Percentiles rank a stretch among this genome's conserved stretches.
These are phyloP conservation scores for Sebastes steindachneri DNA, from an alignment of 2,797 vertebrate species.

Conservation along the genomic window DNA sequence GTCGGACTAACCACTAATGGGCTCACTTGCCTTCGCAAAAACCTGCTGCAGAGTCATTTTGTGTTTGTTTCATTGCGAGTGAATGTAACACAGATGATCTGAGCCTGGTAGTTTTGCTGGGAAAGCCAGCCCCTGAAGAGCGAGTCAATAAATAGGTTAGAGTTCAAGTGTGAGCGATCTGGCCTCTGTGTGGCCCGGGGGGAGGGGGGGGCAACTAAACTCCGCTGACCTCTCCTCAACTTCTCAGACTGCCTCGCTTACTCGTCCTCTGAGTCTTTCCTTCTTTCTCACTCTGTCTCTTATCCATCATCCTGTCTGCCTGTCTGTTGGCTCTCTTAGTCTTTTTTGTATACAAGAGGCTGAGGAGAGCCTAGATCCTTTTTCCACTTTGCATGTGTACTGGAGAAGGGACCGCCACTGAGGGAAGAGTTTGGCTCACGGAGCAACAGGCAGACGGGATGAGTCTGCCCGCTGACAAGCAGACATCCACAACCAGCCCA, in stretches of 20 bases:
- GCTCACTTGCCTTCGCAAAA: not conserved
- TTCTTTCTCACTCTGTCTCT: not conserved
- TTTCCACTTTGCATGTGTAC: constrained; percentile 30
- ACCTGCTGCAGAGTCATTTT: not conserved
- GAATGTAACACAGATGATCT: not conserved
- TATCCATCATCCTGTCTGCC: not conserved
- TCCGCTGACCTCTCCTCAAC: constrained; percentile 31
- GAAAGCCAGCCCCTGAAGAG: constrained; percentile 15
- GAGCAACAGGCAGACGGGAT: constrained; percentile 51
- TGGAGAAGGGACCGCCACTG: constrained; percentile 18
- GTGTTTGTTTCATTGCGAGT: not conserved
- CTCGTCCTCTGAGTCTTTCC: not conserved
- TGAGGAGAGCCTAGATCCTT: constrained; percentile 17
- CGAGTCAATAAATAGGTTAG: constrained; percentile 43
- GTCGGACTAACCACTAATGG: constrained; percentile 25
- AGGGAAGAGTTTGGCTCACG: constrained; percentile 42
- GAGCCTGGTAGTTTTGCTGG: not conserved
- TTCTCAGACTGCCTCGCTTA: constrained; percentile 22
- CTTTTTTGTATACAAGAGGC: constrained; percentile 8
- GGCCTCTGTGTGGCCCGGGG: constrained; percentile 35
- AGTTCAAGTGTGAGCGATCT: constrained; percentile 55
- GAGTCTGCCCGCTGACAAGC: constrained; percentile 55
- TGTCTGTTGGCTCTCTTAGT: not conserved
- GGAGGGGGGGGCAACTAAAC: constrained; percentile 20
- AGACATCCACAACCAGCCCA: constrained; percentile 30